Evolutionary conservation across 2,888 invertebrate species (phyloP).

Genomic region (Quadriops clusia): DNA sequence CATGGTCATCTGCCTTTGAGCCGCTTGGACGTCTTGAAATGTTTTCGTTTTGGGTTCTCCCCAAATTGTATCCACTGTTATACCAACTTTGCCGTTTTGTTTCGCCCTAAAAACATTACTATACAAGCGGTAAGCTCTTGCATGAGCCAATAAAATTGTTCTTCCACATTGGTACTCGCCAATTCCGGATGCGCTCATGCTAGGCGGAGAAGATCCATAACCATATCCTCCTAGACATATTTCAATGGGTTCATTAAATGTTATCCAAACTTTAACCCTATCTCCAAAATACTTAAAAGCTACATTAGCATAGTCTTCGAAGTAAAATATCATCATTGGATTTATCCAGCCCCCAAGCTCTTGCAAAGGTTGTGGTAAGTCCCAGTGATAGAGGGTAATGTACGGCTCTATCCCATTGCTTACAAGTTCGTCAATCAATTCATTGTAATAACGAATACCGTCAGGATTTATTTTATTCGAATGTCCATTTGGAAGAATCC

Average conservation of each 20-base stretch:
- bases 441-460: constrained; percentile 52
- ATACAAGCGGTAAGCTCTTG: constrained; percentile 48
- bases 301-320: constrained; percentile 46
- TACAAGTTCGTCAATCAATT: constrained; percentile 45
- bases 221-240: constrained; percentile 19
- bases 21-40: constrained; percentile 39
- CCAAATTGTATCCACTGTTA: constrained; percentile 45
- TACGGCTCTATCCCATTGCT: constrained; percentile 43
- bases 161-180: constrained; percentile 52
- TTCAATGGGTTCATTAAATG: constrained; percentile 16
- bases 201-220: constrained; percentile 37
- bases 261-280: constrained; percentile 21
- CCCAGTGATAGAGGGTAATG: constrained; percentile 54
- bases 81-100: constrained; percentile 42
- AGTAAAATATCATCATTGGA: constrained; percentile 46
- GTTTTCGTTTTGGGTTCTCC: constrained; percentile 39
- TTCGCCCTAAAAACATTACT: constrained; percentile 36
- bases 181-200: constrained; percentile 39
- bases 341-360: constrained; percentile 56
- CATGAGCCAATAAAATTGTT: constrained; percentile 53
- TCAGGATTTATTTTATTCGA: constrained; percentile 43
- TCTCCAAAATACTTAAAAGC: constrained; percentile 39
- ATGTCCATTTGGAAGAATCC: constrained; percentile 49
- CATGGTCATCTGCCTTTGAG: constrained; percentile 44
- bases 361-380: constrained; percentile 45